Percentiles rank a stretch among this genome's conserved stretches.
Evolutionary conservation across 2,888 invertebrate species (phyloP).

Genomic region (Limnephilus marmoratus): DNA sequence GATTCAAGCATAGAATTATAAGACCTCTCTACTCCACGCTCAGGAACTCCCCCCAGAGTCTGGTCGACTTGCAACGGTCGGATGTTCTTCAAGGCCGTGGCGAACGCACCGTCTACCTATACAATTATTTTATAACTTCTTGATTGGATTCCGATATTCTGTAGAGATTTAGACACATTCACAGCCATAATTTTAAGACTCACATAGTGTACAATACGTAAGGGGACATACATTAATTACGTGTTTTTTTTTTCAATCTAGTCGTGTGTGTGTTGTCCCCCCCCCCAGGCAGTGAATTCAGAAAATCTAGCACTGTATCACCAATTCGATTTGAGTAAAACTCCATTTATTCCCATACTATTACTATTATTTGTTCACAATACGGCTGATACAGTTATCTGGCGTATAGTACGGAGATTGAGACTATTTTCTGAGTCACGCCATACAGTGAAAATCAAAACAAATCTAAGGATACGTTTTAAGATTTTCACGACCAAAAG

Average conservation of each 20-base stretch:
- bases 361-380: neutral
- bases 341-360: neutral
- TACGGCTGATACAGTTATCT: neutral
- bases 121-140: neutral
- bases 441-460: neutral
- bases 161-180: neutral
- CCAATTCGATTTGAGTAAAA: neutral
- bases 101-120: neutral
- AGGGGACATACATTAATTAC: too few species aligned
- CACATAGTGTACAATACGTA: neutral
- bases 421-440: neutral
- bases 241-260: too few species aligned
- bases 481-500: too few species aligned
- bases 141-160: slow-evolving; percentile 6
- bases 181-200: neutral
- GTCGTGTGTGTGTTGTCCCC: too few species aligned
- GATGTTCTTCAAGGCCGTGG: slow-evolving; percentile 14
- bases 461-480: neutral
- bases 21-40: neutral
- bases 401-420: neutral
- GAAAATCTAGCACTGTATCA: neutral
- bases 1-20: neutral
- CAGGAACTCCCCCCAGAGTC: neutral
- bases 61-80: slow-evolving; percentile 9
- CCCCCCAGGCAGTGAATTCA: neutral